Conservation (phyloP, 2,797 vertebrate species). For the Manis crassicaudata region DNA sequence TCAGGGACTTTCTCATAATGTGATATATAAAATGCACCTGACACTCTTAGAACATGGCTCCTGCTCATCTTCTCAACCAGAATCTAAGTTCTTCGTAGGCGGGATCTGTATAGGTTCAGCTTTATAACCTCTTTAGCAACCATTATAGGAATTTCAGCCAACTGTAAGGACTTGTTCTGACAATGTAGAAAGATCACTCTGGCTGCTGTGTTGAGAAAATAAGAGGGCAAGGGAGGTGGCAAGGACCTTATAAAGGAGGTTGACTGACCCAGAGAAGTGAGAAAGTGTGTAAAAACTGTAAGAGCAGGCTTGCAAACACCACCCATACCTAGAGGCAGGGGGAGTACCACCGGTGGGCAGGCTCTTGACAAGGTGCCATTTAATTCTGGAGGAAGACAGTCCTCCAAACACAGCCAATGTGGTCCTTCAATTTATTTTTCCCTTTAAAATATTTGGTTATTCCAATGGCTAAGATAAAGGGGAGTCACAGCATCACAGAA, state of each 20-base stretch:
- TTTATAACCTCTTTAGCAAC: neutral
- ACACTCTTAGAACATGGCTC: neutral
- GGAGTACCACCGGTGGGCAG: neutral
- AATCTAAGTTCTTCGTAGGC: neutral
- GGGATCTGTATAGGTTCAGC: neutral
- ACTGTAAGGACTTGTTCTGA: neutral
- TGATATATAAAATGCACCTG: neutral
- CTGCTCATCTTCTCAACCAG: neutral
- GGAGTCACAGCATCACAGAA: neutral
- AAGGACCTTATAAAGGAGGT: neutral
- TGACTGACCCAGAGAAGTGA: neutral
- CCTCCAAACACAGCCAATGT: neutral
- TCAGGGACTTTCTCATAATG: neutral
- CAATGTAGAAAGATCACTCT: neutral
- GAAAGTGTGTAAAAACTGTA: neutral
- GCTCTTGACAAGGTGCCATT: neutral
- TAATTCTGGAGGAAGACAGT: neutral
- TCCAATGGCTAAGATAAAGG: neutral
- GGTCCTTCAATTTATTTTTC: neutral
- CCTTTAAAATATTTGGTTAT: neutral
- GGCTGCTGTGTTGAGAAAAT: neutral
- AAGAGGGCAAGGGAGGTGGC: neutral
- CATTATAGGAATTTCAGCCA: neutral
- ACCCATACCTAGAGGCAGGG: neutral
- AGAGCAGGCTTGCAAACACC: neutral